Evolutionary conservation across 1,140 invertebrate genomes (phyloP), one percentile per base, ranked within the genome.

Genomic region (Pararge aegeria): DNA sequence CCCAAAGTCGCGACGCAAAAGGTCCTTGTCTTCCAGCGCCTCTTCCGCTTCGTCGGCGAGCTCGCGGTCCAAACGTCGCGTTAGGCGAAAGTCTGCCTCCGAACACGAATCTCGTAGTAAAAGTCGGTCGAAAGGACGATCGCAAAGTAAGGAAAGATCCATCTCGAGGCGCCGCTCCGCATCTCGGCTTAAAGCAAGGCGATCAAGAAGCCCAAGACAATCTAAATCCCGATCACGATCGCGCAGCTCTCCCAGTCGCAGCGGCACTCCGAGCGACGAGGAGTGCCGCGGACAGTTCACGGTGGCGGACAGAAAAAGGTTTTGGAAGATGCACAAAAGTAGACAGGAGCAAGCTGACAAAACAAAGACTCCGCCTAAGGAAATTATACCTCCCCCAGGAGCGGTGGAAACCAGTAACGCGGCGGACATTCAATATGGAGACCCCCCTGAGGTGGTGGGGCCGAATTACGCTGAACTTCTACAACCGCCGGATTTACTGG

Each of bases 401-500:
- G 84, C 78, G 0, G 54, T 82, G 12, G 84, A 87, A 50, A 61
- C 78, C 1, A 78, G 80, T 2, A 64, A 61, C 27, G 71, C 76
- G n/a, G 84, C 87, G 49, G 87, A 84, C 49, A 76, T 89, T 21
- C 68, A 84, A 46, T 89, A 89, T 66, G 81, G 87, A 6, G 84
- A 78, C 44, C 87, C 87, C 19, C 87, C 87, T 30, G 84, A 87
- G 66, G 77, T 89, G 1, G 87, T 85, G 64, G 87, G 87, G 0
- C 84, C 85, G 4, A 89, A 89, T 40, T 89, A 83, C 65, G 87
- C 80, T 4, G 87, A 89, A 54, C 64, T 89, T 5, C 59, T 87
- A 0, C 75, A 75, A 1, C 62, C 80, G 7, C 64, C 80, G 19
- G 78, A 79, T 29, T 73, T 75, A 29, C 61, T 68, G 10, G 69